Evolutionary conservation across 1,140 invertebrate genomes (phyloP), one percentile per base, ranked within the genome.

Genomic region (Sycophila sp.): DNA sequence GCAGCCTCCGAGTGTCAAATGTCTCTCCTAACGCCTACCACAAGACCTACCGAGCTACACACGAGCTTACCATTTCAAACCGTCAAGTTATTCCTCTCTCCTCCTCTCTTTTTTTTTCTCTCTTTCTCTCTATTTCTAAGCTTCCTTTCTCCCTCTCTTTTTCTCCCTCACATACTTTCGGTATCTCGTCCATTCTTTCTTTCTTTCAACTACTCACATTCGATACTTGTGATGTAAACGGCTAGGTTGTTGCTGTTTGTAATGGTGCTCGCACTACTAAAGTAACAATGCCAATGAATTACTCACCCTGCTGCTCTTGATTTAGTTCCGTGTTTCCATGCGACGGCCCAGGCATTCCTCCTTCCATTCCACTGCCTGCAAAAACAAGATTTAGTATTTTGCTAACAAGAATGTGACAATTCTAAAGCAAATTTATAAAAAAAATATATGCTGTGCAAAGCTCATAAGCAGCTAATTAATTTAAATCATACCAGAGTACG

Each of bases 181-280:
- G 11, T 53, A 24, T 38, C 22, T 45, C 49, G 51, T 32, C 78
- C 77, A 77, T 79, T 81, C 81, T 73, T 79, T 76, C 78, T 80
- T 78, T 80, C 76, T 78, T 79, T 73, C 80, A 77, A 83, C 78
- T 83, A 83, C 79, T 85, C 82, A 82, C 80, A 83, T 85, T 82
- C 80, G 63, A 79, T 77, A 82, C 78, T 81, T 83, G 79, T 83
- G 83, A 86, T 83, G 80, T 83, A 84, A 72, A 86, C 81, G 84
- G 82, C 84, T 86, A 86, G 84, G 84, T 86, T 86, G 84, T 86
- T 86, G 84, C 84, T 86, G 84, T 86, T 86, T 86, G 84, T 85
- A 86, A 86, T 86, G 84, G 84, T 86, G 84, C 84, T 86, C 83
- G 84, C 82, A 86, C 83, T 85, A 85, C 83, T 77, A 81, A 80